A percentile compares a stretch with the other conserved stretches of the same genome.
These are phyloP conservation scores for Drosophila neonasuta DNA, from an alignment of 2,888 invertebrate genomes.

Conservation along the genomic window DNA sequence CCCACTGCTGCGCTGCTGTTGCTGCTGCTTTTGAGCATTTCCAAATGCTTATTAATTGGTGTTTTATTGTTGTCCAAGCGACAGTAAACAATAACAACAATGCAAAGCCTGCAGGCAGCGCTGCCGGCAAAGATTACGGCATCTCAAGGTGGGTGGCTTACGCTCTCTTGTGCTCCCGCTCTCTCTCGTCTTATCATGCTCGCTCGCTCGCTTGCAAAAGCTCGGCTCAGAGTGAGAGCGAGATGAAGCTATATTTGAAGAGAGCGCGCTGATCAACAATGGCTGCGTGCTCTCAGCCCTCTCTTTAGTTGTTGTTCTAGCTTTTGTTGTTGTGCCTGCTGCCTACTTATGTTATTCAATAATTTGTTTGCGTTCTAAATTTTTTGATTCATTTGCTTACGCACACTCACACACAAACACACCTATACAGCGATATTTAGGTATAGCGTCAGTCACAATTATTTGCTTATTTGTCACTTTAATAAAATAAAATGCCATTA, in stretches of 20 bases:
- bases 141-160: slow-evolving; percentile 33
- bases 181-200: neutral
- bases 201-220: slow-evolving; percentile 16
- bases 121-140: slow-evolving; percentile 47
- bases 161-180: slow-evolving; percentile 2
- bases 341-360: slow-evolving; percentile 49
- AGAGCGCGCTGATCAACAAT: slow-evolving; percentile 10
- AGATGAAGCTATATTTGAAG: neutral
- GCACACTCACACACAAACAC: slow-evolving; percentile 30
- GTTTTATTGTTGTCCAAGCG: slow-evolving; percentile 45
- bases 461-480: slow-evolving; percentile 63
- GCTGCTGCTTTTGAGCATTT: slow-evolving; percentile 10
- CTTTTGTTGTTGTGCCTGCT: slow-evolving; percentile 16
- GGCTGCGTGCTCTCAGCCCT: slow-evolving; percentile 5
- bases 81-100: slow-evolving; percentile 23
- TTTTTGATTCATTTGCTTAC: slow-evolving; percentile 65
- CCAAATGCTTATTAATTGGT: slow-evolving; percentile 48
- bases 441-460: slow-evolving; percentile 28
- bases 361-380: slow-evolving; percentile 67
- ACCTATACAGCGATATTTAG: slow-evolving; percentile 6
- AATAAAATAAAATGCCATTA: slow-evolving; percentile 69
- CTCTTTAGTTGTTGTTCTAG: neutral
- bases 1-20: slow-evolving; percentile 1
- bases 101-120: slow-evolving; percentile 1
- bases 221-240: slow-evolving; percentile 22